Conservation (phyloP, 2,113 vertebrate species). For the Protomyctophum bolini region DNA sequence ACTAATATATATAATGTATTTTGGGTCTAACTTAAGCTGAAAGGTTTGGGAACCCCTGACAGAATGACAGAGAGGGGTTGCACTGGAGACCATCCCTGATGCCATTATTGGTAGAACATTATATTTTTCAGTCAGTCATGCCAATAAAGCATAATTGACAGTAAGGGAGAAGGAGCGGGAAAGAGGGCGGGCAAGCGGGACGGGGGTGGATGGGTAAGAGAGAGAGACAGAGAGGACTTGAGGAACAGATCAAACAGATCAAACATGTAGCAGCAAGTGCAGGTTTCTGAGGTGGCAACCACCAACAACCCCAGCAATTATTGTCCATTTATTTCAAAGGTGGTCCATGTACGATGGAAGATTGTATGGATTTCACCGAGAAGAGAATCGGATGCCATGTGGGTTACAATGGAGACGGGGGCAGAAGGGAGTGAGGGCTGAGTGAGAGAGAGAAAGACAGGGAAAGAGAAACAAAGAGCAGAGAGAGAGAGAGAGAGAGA, state of each 20-base stretch:
- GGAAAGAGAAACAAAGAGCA: not conserved
- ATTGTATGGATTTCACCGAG: constrained; percentile 30
- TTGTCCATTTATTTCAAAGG: constrained; percentile 45
- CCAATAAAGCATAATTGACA: constrained; percentile 40
- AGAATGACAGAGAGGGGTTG: constrained; percentile 16
- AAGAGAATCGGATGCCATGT: constrained; percentile 40
- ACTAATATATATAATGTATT: too few species aligned
- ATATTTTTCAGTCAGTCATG: constrained; percentile 34
- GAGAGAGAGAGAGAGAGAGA: not conserved
- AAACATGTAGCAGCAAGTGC: constrained; percentile 1
- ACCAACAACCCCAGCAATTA: constrained; percentile 39
- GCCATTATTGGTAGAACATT: constrained; percentile 40
- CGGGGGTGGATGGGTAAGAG: constrained; percentile 8
- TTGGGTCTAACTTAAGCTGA: not conserved
- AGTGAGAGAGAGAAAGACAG: not conserved
- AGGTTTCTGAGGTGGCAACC: constrained; percentile 45
- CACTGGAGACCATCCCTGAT: constrained; percentile 21
- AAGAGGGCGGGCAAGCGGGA: not conserved
- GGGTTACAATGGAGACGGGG: constrained; percentile 12
- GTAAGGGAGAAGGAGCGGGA: constrained; percentile 19
- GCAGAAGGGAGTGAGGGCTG: constrained; percentile 9
- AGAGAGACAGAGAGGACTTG: not conserved
- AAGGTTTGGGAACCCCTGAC: not conserved
- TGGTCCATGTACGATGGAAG: constrained; percentile 32
- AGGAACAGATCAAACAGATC: too few species aligned